These are phyloP conservation scores for Drosophila bocki DNA, from an alignment of 1,140 invertebrate genomes.

Conservation along the genomic window DNA sequence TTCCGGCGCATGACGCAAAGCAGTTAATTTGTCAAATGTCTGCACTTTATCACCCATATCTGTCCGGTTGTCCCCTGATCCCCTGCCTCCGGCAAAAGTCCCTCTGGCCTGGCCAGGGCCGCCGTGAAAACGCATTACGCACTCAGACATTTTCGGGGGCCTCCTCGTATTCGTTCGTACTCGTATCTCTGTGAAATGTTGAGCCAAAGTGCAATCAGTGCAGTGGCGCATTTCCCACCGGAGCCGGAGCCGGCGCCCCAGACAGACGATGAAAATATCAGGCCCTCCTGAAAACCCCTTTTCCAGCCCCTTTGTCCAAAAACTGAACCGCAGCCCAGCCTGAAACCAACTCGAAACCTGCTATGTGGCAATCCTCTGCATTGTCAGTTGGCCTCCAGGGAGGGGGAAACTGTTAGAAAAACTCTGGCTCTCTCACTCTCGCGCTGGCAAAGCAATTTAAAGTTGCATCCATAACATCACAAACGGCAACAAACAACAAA, in stretches of 20 bases:
- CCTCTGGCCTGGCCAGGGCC: slow-evolving; percentile 3
- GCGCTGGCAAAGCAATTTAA: slow-evolving; percentile 76
- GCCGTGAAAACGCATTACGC: slow-evolving; percentile 77
- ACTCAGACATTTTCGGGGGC: slow-evolving; percentile 72
- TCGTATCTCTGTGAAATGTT: slow-evolving; percentile 75
- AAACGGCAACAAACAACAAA: slow-evolving; percentile 45
- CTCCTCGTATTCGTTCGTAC: slow-evolving; percentile 13
- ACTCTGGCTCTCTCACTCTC: slow-evolving; percentile 33
- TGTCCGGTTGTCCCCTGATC: slow-evolving; percentile 30
- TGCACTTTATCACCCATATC: slow-evolving; percentile 83
- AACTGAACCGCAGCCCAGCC: not conserved
- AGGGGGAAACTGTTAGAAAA: slow-evolving; percentile 62
- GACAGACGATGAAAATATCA: slow-evolving; percentile 58
- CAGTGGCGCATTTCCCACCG: slow-evolving; percentile 79
- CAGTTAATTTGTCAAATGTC: slow-evolving; percentile 84
- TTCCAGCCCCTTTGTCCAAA: not conserved
- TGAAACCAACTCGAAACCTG: slow-evolving; percentile 15
- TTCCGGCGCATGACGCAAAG: slow-evolving; percentile 77
- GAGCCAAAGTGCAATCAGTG: slow-evolving; percentile 80
- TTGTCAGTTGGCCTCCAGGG: slow-evolving; percentile 50
- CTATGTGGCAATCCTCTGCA: slow-evolving; percentile 67
- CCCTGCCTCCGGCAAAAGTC: not conserved
- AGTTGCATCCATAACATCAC: slow-evolving; percentile 81
- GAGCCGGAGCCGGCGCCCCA: slow-evolving; percentile 35
- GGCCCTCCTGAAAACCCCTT: slow-evolving; percentile 4